These are phyloP conservation scores for Eleginops maclovinus DNA, from an alignment of 2,113 vertebrate species.

Conservation along the genomic window DNA sequence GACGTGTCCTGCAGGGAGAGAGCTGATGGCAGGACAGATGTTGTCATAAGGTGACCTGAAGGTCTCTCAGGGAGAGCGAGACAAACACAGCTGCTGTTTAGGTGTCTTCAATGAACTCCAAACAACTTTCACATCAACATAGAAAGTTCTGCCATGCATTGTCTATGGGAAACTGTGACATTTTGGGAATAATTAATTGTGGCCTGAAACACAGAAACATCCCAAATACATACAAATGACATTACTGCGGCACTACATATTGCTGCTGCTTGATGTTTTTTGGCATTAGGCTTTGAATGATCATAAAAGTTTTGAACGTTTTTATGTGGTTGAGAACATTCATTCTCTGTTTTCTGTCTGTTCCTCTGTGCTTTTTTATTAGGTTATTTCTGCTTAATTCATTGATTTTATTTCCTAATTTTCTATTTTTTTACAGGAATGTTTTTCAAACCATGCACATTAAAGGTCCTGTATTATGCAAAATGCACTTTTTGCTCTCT, in stretches of 20 bases:
- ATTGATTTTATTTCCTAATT: background rate
- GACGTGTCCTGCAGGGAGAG: conserved; percentile 45
- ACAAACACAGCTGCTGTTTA: conserved; percentile 51
- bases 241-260: too few species aligned
- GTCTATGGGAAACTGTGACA: too few species aligned
- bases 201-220: too few species aligned
- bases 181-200: too few species aligned
- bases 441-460: background rate
- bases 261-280: too few species aligned
- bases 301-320: background rate
- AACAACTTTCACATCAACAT: conserved; percentile 2
- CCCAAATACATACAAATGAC: too few species aligned
- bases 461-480: too few species aligned
- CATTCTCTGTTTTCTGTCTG: background rate
- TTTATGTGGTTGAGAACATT: too few species aligned
- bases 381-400: background rate
- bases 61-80: background rate
- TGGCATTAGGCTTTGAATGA: background rate
- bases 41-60: conserved; percentile 42
- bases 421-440: background rate
- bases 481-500: too few species aligned
- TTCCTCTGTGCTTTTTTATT: background rate
- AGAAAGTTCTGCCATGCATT: background rate
- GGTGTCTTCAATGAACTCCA: conserved; percentile 2
- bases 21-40: conserved; percentile 28